A percentile compares a stretch with the other conserved stretches of the same genome.
phyloP scores from a whole-genome alignment of 2,797 vertebrate species.

The Microctenopoma stevenorrisi region DNA sequence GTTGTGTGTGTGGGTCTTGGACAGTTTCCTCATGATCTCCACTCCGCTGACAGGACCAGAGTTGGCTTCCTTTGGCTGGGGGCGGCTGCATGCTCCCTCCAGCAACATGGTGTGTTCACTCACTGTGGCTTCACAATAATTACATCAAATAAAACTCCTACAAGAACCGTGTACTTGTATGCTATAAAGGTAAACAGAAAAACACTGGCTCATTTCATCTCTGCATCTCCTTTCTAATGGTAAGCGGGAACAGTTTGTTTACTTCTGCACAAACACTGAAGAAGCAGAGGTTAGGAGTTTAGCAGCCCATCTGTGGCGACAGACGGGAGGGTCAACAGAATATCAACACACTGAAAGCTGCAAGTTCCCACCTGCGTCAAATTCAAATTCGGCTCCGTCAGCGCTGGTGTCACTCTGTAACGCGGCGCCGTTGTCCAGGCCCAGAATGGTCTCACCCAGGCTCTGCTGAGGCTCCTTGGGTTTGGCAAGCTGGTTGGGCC shows the following conservation, averaged over 20 bases:
- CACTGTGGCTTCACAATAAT: constrained; percentile 89
- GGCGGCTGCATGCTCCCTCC: constrained; percentile 90
- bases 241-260: constrained; percentile 14
- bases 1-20: constrained; percentile 94
- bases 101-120: constrained; percentile 98
- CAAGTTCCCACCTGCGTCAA: constrained; percentile 90
- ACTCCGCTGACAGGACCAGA: constrained; percentile 94
- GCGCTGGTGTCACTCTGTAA: constrained; percentile 98
- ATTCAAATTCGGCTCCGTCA: constrained; percentile 97
- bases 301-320: constrained; percentile 38
- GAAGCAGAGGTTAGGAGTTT: constrained; percentile 25
- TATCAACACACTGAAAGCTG: constrained; percentile 21
- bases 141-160: constrained; percentile 54
- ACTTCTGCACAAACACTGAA: constrained; percentile 20
- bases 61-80: constrained; percentile 88
- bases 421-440: constrained; percentile 89
- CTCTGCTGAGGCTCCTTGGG: constrained; percentile 79
- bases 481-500: constrained; percentile 89
- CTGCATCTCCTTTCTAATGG: background rate
- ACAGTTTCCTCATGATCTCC: constrained; percentile 98
- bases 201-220: background rate
- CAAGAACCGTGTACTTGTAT: constrained; percentile 17
- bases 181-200: background rate
- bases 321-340: constrained; percentile 14
- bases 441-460: constrained; percentile 79